A percentile compares a stretch with the other conserved stretches of the same genome.
phyloP scores from a whole-genome alignment of 2,797 vertebrate genomes.

The Phaenicophaeus curvirostris region DNA sequence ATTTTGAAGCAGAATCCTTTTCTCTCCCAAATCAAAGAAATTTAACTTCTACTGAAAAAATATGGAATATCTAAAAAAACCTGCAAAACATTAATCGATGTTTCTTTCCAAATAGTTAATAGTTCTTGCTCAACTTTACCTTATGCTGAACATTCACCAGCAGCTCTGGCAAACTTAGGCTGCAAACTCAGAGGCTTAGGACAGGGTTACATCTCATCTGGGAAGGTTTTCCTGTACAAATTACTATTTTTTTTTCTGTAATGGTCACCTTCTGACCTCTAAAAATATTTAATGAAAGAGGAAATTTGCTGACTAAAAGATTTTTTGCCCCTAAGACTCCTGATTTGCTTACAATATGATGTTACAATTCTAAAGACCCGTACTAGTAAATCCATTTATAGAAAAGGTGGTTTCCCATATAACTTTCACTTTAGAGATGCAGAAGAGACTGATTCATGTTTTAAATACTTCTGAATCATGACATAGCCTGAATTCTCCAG shows the following conservation, averaged over 20 bases:
- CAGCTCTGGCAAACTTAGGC: background rate
- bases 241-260: constrained; percentile 6
- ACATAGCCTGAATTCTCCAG: background rate
- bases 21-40: constrained; percentile 10
- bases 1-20: constrained; percentile 16
- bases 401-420: background rate
- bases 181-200: background rate
- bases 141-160: background rate
- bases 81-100: background rate
- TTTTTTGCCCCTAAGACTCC: background rate
- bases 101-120: background rate
- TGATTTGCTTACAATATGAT: background rate
- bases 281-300: constrained; percentile 11
- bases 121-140: background rate
- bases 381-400: background rate
- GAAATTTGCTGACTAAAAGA: constrained; percentile 6
- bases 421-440: background rate
- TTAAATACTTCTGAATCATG: background rate
- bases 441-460: background rate
- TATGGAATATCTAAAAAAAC: background rate
- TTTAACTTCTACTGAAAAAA: constrained; percentile 10
- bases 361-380: background rate
- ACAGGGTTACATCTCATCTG: constrained; percentile 37
- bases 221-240: constrained; percentile 47
- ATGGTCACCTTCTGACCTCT: background rate